Conservation (phyloP, 2,797 vertebrate genomes). For the Macrochelys suwanniensis region DNA sequence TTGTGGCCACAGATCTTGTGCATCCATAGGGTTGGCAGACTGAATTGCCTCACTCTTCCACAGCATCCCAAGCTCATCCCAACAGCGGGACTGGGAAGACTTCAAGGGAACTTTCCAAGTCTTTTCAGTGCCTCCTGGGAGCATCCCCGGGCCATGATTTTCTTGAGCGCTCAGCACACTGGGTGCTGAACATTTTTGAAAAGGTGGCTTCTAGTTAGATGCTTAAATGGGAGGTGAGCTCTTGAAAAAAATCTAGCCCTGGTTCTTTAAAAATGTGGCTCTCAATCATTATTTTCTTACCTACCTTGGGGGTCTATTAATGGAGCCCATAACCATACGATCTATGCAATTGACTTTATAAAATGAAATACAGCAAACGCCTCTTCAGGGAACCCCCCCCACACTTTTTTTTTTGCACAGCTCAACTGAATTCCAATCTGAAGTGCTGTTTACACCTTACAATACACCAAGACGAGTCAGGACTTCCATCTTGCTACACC, state of each 20-base stretch:
- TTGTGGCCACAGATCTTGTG: background rate
- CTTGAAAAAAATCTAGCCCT: background rate
- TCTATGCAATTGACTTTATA: fast-evolving
- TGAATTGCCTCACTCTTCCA: background rate
- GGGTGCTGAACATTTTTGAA: background rate
- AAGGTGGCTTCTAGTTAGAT: background rate
- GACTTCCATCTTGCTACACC: background rate
- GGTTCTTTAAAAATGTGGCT: background rate
- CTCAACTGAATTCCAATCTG: background rate
- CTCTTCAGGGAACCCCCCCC: background rate
- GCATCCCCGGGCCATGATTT: background rate
- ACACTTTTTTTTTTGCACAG: background rate
- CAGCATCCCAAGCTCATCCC: background rate
- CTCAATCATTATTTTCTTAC: background rate
- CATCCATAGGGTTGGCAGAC: background rate
- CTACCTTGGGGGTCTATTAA: fast-evolving
- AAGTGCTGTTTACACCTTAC: background rate
- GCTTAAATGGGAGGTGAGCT: background rate
- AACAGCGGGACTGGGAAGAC: background rate
- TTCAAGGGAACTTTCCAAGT: background rate
- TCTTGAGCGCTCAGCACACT: background rate
- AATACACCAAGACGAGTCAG: fast-evolving
- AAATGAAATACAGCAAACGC: background rate
- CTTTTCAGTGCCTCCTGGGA: background rate
- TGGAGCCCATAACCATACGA: background rate